These are phyloP conservation scores for Nomada fucata DNA, from an alignment of 2,888 invertebrate species.

Conservation along the genomic window DNA sequence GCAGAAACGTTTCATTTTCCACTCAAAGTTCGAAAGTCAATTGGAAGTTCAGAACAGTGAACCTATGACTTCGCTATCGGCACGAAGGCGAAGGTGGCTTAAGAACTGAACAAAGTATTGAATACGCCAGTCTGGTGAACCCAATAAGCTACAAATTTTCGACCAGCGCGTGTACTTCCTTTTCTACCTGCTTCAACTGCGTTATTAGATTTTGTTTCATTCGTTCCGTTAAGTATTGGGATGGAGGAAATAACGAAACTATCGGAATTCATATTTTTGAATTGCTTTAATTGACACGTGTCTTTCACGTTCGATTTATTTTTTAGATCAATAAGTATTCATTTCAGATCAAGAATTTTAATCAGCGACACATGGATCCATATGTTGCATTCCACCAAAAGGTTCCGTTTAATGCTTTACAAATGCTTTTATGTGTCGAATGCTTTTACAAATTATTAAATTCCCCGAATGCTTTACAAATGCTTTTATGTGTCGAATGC, in stretches of 20 bases:
- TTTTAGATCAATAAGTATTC: background rate
- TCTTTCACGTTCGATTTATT: background rate
- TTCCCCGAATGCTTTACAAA: no score
- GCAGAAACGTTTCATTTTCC: slow-evolving; percentile 55
- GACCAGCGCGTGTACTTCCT: background rate
- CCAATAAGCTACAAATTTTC: slow-evolving; percentile 25
- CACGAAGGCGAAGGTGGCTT: background rate
- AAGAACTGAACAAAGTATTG: background rate
- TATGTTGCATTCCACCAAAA: no score
- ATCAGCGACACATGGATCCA: no score
- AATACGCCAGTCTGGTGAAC: background rate
- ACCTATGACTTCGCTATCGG: slow-evolving; percentile 26
- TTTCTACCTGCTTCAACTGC: background rate
- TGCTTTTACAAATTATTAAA: no score
- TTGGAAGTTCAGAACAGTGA: slow-evolving; percentile 45
- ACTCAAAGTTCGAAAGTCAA: slow-evolving; percentile 52
- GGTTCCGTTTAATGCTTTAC: no score
- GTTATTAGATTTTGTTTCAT: background rate
- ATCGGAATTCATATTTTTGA: no score
- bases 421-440: no score
- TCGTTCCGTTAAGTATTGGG: background rate
- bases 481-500: no score
- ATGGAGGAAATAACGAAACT: no score
- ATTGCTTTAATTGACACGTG: no score
- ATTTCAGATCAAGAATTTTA: no score